Base-by-base conservation (phyloP, 2,888 invertebrate species). In the Ceraclea dissimilis region DNA sequence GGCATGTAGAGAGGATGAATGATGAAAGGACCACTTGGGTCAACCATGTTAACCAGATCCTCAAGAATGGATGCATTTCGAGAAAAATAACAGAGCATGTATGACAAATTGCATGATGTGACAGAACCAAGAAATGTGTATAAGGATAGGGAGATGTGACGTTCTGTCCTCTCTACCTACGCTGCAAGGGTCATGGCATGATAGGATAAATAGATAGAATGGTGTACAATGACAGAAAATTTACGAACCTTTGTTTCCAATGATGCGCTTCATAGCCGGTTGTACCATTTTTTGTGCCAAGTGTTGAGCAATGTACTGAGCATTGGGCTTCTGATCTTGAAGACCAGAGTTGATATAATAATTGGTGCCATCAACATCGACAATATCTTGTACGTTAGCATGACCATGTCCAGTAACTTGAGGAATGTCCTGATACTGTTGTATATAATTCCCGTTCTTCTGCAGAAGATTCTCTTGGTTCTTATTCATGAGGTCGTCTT, bases 401-500 rank as follows among this genome's bases (percentile, higher is more conserved):
- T 55, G 55, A 16, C 21, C 39, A 13, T 50, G 50, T 13, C 55
- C 55, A 47, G 8, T 18, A 11, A 31, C 20, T 26, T 43, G 49
- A 13, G 33, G 54, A 6, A 22, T 49, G 19, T 50, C 55, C 17
- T 50, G 44, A 16, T 16, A 22, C 31, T 43, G 17, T 2, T 55
- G 55, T n/a, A 49, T 19, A 46, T 55, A 55, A 33, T 51, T 55
- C 13, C 26, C 39, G 33, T 51, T 55, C 13, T 50, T 34, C 34
- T 55, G 55, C 20, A 55, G n/a, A 4, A 55, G 43, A 26, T 55
- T 55, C 17, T 55, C 55, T 22, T 55, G 55, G 44, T 49, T 43
- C 16, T 55, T 55, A 2, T 43, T 48, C 13, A 54, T 20, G n/a
- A 55, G 43, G 5, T 55, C 55, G 5, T 55, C 55, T 31, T 49